A percentile compares a stretch with the other conserved stretches of the same genome.
These are phyloP conservation scores for Pelusios castaneus DNA, from an alignment of 2,113 vertebrate species.

Conservation along the genomic window DNA sequence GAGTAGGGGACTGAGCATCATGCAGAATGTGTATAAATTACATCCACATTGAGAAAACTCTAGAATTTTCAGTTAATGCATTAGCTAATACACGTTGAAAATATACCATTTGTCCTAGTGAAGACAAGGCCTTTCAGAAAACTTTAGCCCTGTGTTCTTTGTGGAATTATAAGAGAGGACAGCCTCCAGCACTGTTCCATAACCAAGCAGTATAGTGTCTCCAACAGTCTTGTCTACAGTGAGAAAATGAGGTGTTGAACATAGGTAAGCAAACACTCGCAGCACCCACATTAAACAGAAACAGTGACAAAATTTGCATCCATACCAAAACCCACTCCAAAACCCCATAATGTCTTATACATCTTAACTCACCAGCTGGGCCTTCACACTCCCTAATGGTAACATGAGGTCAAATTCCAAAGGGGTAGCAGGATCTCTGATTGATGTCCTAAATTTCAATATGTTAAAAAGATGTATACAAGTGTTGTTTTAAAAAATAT, in stretches of 20 bases:
- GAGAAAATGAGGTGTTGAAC: not conserved
- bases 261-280: not conserved
- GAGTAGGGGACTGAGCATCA: rapidly evolving
- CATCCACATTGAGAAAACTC: rapidly evolving
- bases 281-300: not conserved
- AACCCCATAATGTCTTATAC: no score
- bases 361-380: not conserved
- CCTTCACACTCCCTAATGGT: not conserved
- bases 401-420: no score
- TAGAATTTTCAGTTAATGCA: not conserved
- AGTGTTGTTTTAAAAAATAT: not conserved
- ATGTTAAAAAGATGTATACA: not conserved
- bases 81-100: not conserved
- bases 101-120: rapidly evolving
- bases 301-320: not conserved
- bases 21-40: not conserved
- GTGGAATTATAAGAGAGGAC: not conserved
- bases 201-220: rapidly evolving
- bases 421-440: not conserved
- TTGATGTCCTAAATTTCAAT: not conserved
- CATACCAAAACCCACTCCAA: not conserved
- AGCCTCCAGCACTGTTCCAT: not conserved
- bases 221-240: not conserved
- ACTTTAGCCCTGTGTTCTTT: not conserved
- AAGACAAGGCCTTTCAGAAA: not conserved